A percentile compares a stretch with the other conserved stretches of the same genome.
phyloP scores from a whole-genome alignment of 2,113 vertebrate genomes.

The Anguilla japonica region DNA sequence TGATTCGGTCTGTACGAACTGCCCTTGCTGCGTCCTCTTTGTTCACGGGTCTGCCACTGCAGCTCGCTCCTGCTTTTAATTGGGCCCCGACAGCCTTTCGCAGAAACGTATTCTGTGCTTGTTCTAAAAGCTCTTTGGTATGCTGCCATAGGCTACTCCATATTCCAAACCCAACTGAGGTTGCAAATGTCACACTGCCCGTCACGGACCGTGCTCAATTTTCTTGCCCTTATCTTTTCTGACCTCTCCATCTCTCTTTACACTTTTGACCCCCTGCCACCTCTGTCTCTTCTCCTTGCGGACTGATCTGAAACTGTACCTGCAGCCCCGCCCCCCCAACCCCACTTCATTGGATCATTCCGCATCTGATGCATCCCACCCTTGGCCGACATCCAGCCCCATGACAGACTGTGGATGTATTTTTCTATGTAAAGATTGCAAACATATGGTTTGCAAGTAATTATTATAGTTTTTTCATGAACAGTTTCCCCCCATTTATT shows the following conservation, averaged over 20 bases:
- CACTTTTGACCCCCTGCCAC: neutral
- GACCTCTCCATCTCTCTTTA: slow-evolving; percentile 6
- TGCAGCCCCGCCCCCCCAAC: neutral
- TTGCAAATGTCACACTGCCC: neutral
- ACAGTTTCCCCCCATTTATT: slow-evolving; percentile 31
- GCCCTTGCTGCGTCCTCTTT: neutral
- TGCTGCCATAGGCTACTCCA: neutral
- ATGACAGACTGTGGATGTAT: neutral
- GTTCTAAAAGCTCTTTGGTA: neutral
- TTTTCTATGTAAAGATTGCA: neutral
- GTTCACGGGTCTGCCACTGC: neutral
- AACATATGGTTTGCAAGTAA: no score
- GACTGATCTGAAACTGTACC: neutral
- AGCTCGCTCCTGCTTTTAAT: neutral
- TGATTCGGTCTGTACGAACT: neutral
- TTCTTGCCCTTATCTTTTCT: neutral
- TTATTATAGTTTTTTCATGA: slow-evolving; percentile 17
- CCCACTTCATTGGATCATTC: neutral
- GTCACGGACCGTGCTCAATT: neutral
- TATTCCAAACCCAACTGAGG: neutral
- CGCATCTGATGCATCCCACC: neutral
- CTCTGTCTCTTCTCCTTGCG: neutral
- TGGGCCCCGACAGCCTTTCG: neutral
- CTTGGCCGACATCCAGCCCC: slow-evolving; percentile 5
- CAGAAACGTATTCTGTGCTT: neutral